Conservation (phyloP, 2,113 vertebrate genomes). For the Microtus richardsoni region DNA sequence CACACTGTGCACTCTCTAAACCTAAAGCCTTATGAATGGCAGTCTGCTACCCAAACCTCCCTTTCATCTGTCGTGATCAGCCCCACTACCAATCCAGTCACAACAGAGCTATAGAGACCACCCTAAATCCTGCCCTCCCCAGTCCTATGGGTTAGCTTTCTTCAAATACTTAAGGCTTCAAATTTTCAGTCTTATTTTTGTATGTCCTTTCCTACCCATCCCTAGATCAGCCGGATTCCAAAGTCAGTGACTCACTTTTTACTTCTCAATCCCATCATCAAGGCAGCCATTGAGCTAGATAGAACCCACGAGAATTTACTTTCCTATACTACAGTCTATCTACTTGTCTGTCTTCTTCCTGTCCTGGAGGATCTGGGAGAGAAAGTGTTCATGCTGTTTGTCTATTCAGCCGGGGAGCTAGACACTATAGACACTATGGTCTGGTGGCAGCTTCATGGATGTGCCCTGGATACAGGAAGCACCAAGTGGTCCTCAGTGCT, state of each 20-base stretch:
- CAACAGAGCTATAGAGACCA: not conserved
- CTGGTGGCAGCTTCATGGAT: not conserved
- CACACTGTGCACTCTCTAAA: fast-evolving
- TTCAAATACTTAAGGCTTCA: not conserved
- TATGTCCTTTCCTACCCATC: not conserved
- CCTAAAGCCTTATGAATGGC: fast-evolving
- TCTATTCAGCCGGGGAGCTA: not conserved
- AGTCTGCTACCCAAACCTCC: not conserved
- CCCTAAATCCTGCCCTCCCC: not conserved
- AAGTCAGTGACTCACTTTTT: not conserved
- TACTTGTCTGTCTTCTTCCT: not conserved
- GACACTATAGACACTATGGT: not conserved
- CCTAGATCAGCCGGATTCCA: not conserved
- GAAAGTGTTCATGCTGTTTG: not conserved
- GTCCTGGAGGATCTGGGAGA: not conserved
- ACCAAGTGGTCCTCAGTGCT: fast-evolving
- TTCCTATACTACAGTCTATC: not conserved
- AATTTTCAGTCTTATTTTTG: not conserved
- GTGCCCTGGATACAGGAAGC: fast-evolving
- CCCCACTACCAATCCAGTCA: not conserved
- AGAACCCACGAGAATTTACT: not conserved
- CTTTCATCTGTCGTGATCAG: not conserved
- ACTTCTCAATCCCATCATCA: too few relatives aligned
- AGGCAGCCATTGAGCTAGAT: not conserved
- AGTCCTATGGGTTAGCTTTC: not conserved